phyloP scores from a whole-genome alignment of 2,113 vertebrate genomes.

The Sylvia atricapilla region DNA sequence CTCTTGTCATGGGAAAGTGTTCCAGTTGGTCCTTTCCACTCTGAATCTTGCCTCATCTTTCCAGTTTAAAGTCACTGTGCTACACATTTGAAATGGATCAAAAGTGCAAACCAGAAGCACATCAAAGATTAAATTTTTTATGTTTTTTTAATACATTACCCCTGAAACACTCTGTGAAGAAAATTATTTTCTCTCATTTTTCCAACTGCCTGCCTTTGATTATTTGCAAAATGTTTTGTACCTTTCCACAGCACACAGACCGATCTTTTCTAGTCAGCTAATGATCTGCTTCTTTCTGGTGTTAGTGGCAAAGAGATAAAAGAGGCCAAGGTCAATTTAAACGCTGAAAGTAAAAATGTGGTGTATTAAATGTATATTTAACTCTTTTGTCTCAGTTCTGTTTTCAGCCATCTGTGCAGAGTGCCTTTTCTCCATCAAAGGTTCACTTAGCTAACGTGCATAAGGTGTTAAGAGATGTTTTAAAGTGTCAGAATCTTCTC shows the following conservation, averaged over 20 bases:
- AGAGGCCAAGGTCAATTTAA: not conserved
- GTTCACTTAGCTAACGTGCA: fast-evolving
- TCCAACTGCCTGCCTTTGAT: not conserved
- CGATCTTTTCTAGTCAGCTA: not conserved
- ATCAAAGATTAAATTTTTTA: not conserved
- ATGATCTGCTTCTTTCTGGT: not conserved
- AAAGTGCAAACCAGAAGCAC: not conserved
- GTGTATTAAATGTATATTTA: not conserved
- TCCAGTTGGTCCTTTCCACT: not conserved
- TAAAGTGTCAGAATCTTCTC: not conserved
- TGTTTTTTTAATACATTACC: not conserved
- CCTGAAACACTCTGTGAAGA: not conserved
- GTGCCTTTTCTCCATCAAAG: not conserved
- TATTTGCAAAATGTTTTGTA: not conserved
- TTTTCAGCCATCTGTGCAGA: not conserved
- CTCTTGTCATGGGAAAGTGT: not conserved
- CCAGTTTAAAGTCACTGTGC: not conserved
- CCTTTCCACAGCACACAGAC: not conserved
- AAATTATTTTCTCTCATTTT: not conserved
- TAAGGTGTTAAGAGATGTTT: not conserved
- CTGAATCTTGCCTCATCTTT: not conserved
- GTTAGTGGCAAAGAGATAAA: not conserved
- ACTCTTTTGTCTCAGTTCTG: not conserved
- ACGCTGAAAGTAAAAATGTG: not conserved
- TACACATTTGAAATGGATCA: not conserved